Evolutionary conservation across 2,888 invertebrate species (phyloP), one percentile per base, ranked within the genome.

Genomic region (Lepidocyrtinus sp.): DNA sequence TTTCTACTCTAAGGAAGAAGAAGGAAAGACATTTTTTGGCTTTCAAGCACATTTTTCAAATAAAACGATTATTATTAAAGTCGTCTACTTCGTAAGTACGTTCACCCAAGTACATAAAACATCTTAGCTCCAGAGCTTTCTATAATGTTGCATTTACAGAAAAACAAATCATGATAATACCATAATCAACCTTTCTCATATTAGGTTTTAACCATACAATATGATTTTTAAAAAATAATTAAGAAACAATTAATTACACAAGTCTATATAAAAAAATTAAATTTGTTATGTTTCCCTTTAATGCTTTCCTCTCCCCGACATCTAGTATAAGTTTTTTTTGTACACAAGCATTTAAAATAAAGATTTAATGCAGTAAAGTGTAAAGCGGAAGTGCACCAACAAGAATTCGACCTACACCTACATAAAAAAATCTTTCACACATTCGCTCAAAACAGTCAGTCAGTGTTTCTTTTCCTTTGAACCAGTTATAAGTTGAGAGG

Each of bases 71-170:
- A 36, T 36, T 36, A 36, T 36, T 36, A 12, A 36, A 7, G 5
- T 36, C 5, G 5, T 36, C 36, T 36, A 36, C 36, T 36, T 5
- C 36, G 19, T 62, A 64, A 64, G 64, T 64, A 64, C 64, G 63
- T 1, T 5, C 63, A 22, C 63, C 15, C 63, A 64, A 64, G 27
- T 64, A 64, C 27, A 64, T 27, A 64, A 25, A 64, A 64, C 26
- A 64, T n/a, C 26, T 64, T 67, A 36, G 67, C 67, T 67, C 67
- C 67, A 67, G 67, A 67, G 46, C 67, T 67, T 36, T 64, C 25
- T 69, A 50, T 55, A 45, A 69, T 55, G n/a, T 36, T 36, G 36
- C 36, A 36, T 12, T 5, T 7, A 36, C 12, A 36, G 36, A 7
- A 12, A 5, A 36, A 12, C 36, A 36, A 12, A n/a, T n/a, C 36